A percentile compares a stretch with the other conserved stretches of the same genome.
Evolutionary conservation across 1,140 invertebrate species (phyloP).

Genomic region (Bombus terrestris): DNA sequence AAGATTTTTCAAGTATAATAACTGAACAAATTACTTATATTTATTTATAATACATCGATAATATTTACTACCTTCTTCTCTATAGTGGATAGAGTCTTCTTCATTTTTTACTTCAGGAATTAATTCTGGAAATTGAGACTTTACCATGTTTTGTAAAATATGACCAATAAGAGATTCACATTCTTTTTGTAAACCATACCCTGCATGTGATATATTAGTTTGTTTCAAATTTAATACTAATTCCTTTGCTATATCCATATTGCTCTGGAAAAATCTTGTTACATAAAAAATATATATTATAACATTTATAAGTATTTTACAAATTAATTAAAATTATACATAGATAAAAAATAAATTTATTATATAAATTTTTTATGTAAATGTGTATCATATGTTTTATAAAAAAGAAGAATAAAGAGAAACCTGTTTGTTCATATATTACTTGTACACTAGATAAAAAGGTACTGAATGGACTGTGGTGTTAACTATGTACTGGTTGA

Average conservation of each 20-base stretch:
- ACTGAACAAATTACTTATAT: background rate
- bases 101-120: conserved; percentile 74
- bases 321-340: background rate
- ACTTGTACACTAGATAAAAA: conserved; percentile 31
- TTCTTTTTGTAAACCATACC: conserved; percentile 79
- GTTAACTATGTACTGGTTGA: conserved; percentile 73
- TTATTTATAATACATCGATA: conserved; percentile 2
- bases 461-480: conserved; percentile 73
- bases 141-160: conserved; percentile 78
- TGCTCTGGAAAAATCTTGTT: background rate
- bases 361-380: conserved; percentile 3
- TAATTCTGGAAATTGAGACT: conserved; percentile 73
- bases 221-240: conserved; percentile 75
- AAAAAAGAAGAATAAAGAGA: background rate
- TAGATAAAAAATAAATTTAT: conserved; percentile 1
- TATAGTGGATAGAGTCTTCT: conserved; percentile 72
- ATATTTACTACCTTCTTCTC: conserved; percentile 77
- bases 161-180: conserved; percentile 76
- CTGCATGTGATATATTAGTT: conserved; percentile 71
- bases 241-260: conserved; percentile 77
- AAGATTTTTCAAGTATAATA: conserved; percentile 2
- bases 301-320: background rate
- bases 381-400: background rate
- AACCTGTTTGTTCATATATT: conserved; percentile 12
- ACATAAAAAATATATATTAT: conserved; percentile 14